Evolutionary conservation across 2,888 invertebrate species (phyloP).

Genomic region (Epicampocera succincta): DNA sequence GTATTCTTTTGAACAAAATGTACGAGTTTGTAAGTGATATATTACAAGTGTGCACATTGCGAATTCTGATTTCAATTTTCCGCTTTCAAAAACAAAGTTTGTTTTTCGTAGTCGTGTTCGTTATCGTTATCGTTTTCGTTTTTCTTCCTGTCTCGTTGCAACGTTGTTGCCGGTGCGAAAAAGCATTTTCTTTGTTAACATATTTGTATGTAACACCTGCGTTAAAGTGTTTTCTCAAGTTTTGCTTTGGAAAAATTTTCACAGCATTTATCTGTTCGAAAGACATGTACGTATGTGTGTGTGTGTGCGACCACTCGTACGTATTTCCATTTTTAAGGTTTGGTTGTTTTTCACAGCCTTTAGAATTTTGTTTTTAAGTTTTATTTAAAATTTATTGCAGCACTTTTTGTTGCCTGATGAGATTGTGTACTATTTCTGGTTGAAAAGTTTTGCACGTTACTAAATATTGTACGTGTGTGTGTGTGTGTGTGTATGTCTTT

Average conservation of each 20-base stretch:
- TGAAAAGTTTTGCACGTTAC: constrained; percentile 20
- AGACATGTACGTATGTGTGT: no score
- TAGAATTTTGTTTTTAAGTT: constrained; percentile 50
- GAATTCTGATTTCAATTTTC: constrained; percentile 56
- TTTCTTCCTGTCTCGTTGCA: constrained; percentile 6
- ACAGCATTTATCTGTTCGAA: constrained; percentile 3
- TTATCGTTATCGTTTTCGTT: background rate
- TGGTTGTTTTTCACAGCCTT: constrained; percentile 40
- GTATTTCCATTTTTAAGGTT: background rate
- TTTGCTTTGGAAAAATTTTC: constrained; percentile 16
- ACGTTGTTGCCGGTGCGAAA: constrained; percentile 1
- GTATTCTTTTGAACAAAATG: background rate
- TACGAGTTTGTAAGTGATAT: background rate
- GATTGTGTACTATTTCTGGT: constrained; percentile 20
- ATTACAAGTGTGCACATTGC: background rate
- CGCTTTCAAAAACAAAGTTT: constrained; percentile 47
- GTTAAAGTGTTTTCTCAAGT: constrained; percentile 37
- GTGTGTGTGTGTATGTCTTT: constrained; percentile 30
- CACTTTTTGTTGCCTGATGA: constrained; percentile 55
- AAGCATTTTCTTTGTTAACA: constrained; percentile 45
- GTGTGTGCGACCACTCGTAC: no score
- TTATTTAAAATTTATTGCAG: constrained; percentile 63
- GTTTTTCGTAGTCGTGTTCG: constrained; percentile 1
- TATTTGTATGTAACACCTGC: constrained; percentile 48
- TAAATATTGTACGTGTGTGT: constrained; percentile 17